Evolutionary conservation across 2,888 invertebrate species (phyloP), one percentile per base, ranked within the genome.

Genomic region (Heteromyza rotundicornis): DNA sequence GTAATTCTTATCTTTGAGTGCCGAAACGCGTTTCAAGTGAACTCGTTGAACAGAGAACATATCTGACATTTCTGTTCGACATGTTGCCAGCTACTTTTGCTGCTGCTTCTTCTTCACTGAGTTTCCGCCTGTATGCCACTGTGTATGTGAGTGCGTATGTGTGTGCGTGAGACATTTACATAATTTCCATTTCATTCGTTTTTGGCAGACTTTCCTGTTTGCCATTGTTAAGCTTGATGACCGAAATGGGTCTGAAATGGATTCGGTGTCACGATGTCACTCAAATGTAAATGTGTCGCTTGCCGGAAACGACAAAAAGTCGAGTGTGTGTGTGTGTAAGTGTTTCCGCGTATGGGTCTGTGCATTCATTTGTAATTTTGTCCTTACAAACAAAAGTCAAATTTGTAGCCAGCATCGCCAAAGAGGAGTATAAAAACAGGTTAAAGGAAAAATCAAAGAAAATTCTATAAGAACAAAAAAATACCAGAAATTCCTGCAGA

Each of bases 171-270:
- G 47, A 47, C 47, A 47, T 47, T 47, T 47, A 47, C 47, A 47
- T 47, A 47, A 19, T 47, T 47, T 47, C 47, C 47, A 47, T 19
- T 47, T 47, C 47, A 47, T 47, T 47, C 20, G 47, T 47, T 47
- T 40, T 47, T 20, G 47, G 7, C 47, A 47, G 17, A 3, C 40
- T 40, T 40, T 40, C 12, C 14, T 40, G 40, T 27, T 27, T 27
- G 5, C 27, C 27, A 27, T 27, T 27, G 27, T 27, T n/a, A n/a
- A n/a, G n/a, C n/a, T n/a, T n/a, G n/a, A 10, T 27, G 27, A 5
- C 27, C 40, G n/a, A 40, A n/a, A 8, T 40, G 40, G 14, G 40
- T 12, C 2, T 40, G 40, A 40, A 14, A n/a, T 40, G 40, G n/a
- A 40, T 40, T 3, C 40, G 40, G 10, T 40, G 40, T 40, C 40